phyloP scores from a whole-genome alignment of 2,888 invertebrate genomes.

The Cryptophagus acutangulus region DNA sequence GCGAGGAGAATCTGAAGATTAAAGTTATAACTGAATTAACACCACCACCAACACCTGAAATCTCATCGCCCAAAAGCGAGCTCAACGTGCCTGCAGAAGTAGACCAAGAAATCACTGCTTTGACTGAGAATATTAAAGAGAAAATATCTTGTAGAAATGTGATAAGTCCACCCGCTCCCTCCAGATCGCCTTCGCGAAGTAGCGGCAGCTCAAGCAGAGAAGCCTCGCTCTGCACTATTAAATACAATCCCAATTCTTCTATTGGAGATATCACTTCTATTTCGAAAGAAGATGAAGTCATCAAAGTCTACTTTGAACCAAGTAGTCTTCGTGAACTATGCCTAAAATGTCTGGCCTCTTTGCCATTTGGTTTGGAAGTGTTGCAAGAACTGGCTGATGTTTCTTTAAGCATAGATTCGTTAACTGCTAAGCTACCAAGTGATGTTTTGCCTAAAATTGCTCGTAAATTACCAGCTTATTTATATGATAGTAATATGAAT shows the following conservation, averaged over 20 bases:
- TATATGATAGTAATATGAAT: slow-evolving; percentile 19
- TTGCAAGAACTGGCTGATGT: slow-evolving; percentile 64
- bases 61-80: neutral
- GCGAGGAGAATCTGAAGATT: slow-evolving; percentile 3
- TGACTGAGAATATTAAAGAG: neutral
- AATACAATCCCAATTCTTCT: slow-evolving; percentile 61
- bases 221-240: slow-evolving; percentile 62
- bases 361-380: slow-evolving; percentile 66
- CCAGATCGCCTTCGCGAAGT: slow-evolving; percentile 42
- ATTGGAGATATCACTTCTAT: slow-evolving; percentile 57
- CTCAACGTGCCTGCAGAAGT: slow-evolving; percentile 9
- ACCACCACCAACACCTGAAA: slow-evolving; percentile 5
- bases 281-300: slow-evolving; percentile 48
- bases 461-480: slow-evolving; percentile 24
- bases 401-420: slow-evolving; percentile 48
- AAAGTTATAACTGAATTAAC: neutral
- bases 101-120: slow-evolving; percentile 13
- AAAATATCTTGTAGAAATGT: slow-evolving; percentile 22
- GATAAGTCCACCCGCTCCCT: slow-evolving; percentile 28
- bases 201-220: slow-evolving; percentile 50
- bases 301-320: slow-evolving; percentile 24
- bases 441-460: slow-evolving; percentile 21
- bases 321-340: slow-evolving; percentile 59
- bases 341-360: slow-evolving; percentile 57
- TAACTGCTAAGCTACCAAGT: slow-evolving; percentile 27